Evolutionary conservation across 2,888 invertebrate species (phyloP).

Genomic region (Fragum fragum): DNA sequence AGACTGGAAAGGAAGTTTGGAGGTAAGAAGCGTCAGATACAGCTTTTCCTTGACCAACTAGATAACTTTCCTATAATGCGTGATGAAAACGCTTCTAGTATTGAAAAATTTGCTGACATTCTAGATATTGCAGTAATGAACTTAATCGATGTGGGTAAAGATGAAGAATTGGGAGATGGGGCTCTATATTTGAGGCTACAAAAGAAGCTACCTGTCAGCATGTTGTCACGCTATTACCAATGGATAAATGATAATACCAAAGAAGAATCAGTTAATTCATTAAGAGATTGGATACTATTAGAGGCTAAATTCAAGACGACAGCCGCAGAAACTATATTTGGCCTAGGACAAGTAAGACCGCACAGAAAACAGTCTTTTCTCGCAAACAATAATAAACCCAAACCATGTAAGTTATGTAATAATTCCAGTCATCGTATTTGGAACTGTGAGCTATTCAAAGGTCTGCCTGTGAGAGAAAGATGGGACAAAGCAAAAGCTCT

Average conservation of each 20-base stretch:
- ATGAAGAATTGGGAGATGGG: not conserved
- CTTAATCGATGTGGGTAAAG: not conserved
- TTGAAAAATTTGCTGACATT: slow-evolving; percentile 5
- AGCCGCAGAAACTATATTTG: slow-evolving; percentile 26
- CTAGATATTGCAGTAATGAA: slow-evolving; percentile 15
- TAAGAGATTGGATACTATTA: slow-evolving; percentile 2
- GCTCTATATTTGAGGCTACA: not conserved
- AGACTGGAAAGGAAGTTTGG: not conserved
- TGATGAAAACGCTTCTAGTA: not conserved
- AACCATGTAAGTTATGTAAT: slow-evolving; percentile 11
- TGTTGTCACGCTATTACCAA: slow-evolving; percentile 32
- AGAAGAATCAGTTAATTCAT: slow-evolving; percentile 21
- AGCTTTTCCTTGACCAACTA: not conserved
- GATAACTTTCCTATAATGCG: not conserved
- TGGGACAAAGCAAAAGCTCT: slow-evolving; percentile 22
- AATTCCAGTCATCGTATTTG: slow-evolving; percentile 13
- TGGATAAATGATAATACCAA: slow-evolving; percentile 25
- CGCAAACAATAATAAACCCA: not conserved
- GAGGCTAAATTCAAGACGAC: slow-evolving; percentile 39
- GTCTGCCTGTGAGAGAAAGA: slow-evolving; percentile 8
- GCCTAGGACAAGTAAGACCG: not conserved
- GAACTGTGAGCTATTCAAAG: slow-evolving; percentile 25
- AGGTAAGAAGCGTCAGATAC: not conserved
- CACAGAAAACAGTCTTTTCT: not conserved
- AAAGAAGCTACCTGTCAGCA: slow-evolving; percentile 26